Evolutionary conservation across 2,797 vertebrate species (phyloP).

Genomic region (Jordanella pulchra): DNA sequence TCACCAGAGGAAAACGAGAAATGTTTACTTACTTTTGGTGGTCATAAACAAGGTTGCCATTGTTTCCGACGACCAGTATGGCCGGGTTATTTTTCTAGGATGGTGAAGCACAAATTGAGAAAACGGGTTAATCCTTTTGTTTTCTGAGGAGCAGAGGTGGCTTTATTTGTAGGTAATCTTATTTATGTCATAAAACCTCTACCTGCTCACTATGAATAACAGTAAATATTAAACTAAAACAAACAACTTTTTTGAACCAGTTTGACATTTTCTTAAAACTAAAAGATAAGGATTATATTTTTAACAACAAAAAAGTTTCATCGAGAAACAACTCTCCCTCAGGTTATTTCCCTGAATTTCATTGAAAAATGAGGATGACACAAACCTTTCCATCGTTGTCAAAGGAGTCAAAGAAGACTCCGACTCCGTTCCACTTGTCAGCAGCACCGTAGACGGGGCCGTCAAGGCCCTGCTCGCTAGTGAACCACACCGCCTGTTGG

Average conservation of each 20-base stretch:
- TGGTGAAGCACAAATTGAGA: conserved; percentile 36
- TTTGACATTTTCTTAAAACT: neutral
- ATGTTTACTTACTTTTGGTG: conserved; percentile 93
- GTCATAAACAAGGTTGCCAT: conserved; percentile 92
- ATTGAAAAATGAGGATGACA: conserved; percentile 1
- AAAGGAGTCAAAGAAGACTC: conserved; percentile 97
- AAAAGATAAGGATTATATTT: neutral
- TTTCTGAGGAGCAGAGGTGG: conserved; percentile 28
- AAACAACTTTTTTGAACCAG: too few species aligned
- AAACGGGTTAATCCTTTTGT: conserved; percentile 38
- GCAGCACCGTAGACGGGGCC: conserved; percentile 94
- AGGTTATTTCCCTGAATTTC: neutral
- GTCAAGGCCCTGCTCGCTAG: conserved; percentile 86
- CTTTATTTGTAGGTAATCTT: conserved; percentile 36
- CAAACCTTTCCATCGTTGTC: conserved; percentile 98
- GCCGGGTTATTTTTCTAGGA: conserved; percentile 97
- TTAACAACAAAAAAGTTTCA: neutral
- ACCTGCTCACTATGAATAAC: conserved; percentile 27
- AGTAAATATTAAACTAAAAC: neutral
- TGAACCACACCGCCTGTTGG: conserved; percentile 93
- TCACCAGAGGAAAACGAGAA: conserved; percentile 48
- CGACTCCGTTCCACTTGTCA: conserved; percentile 92
- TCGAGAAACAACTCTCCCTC: neutral
- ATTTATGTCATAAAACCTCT: conserved; percentile 20
- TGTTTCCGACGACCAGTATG: conserved; percentile 92